Evolutionary conservation across 1,140 invertebrate genomes (phyloP).

Genomic region (Psix sp.): DNA sequence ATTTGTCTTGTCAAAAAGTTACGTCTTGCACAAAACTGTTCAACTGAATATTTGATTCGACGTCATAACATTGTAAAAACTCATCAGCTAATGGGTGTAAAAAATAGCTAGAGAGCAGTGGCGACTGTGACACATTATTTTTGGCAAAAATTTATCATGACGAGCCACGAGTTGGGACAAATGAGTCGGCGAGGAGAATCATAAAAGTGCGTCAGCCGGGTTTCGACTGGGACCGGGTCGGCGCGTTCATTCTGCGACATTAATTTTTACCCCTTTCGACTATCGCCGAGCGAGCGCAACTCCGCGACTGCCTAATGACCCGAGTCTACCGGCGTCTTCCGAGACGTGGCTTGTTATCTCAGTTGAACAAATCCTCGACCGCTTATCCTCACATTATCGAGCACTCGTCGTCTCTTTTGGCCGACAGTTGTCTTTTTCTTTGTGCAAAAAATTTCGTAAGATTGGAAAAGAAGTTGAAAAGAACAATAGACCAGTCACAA

Average conservation of each 20-base stretch:
- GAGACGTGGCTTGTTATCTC: slow-evolving; percentile 54
- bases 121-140: slow-evolving; percentile 37
- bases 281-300: slow-evolving; percentile 57
- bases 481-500: slow-evolving; percentile 65
- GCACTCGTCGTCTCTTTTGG: too few species aligned
- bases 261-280: slow-evolving; percentile 76
- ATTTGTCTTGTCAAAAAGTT: too few species aligned
- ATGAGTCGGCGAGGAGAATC: slow-evolving; percentile 74
- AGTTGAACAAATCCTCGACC: slow-evolving; percentile 46
- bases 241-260: slow-evolving; percentile 77
- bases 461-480: slow-evolving; percentile 19
- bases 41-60: too few species aligned
- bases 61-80: too few species aligned
- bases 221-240: slow-evolving; percentile 53
- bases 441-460: slow-evolving; percentile 1
- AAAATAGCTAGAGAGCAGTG: slow-evolving; percentile 2
- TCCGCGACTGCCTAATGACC: slow-evolving; percentile 73
- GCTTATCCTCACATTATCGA: slow-evolving; percentile 65
- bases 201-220: slow-evolving; percentile 66
- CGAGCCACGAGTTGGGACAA: slow-evolving; percentile 60
- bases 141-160: slow-evolving; percentile 54
- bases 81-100: too few species aligned
- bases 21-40: too few species aligned
- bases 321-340: slow-evolving; percentile 61
- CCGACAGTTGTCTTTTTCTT: slow-evolving; percentile 11